These are phyloP conservation scores for Varroa destructor DNA, from an alignment of 1,140 invertebrate genomes.

Conservation along the genomic window DNA sequence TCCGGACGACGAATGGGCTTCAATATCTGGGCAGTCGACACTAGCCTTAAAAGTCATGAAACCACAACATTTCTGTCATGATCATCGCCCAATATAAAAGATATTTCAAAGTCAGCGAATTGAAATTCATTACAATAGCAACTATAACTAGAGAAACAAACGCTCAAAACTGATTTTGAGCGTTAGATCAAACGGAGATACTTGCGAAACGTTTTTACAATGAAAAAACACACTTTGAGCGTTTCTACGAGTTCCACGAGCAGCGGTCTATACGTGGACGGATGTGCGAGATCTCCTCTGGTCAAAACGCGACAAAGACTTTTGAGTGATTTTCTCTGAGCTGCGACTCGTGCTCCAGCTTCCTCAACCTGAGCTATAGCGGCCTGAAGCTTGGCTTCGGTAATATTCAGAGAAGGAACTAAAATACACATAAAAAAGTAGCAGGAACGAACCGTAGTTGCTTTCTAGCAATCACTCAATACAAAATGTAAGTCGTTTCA, in stretches of 20 bases:
- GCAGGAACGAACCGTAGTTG: too few species aligned
- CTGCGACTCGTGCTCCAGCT: neutral
- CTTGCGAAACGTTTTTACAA: too few species aligned
- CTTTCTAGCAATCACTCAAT: neutral
- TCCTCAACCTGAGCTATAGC: neutral
- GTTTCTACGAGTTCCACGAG: neutral
- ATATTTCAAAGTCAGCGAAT: too few species aligned
- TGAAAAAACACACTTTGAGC: neutral
- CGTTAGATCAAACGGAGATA: too few species aligned
- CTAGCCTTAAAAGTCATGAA: neutral
- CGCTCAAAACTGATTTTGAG: too few species aligned
- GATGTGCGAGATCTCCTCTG: neutral
- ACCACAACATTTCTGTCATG: too few species aligned
- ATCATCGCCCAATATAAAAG: too few species aligned
- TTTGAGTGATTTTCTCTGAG: neutral
- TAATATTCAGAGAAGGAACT: constrained; percentile 8
- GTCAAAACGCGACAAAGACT: neutral
- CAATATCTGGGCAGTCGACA: neutral
- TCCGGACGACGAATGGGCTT: neutral
- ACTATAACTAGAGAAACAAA: too few species aligned
- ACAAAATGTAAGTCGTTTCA: neutral
- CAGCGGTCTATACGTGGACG: constrained; percentile 8
- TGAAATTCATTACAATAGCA: too few species aligned
- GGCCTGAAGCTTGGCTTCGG: constrained; percentile 6
- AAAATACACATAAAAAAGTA: neutral